These are phyloP conservation scores for Platysteira castanea DNA, from an alignment of 2,113 vertebrate genomes.

Conservation along the genomic window DNA sequence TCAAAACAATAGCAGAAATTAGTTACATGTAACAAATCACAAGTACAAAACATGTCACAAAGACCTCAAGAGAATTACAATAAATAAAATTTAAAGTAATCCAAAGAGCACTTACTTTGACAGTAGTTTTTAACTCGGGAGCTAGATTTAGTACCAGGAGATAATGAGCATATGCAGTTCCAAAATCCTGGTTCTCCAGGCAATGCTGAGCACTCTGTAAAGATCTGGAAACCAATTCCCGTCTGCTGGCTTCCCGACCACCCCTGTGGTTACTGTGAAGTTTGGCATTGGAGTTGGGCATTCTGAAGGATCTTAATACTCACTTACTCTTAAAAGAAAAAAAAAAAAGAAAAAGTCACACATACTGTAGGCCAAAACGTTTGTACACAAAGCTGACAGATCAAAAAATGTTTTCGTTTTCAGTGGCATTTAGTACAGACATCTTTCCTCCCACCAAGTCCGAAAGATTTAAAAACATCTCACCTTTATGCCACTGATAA, in stretches of 20 bases:
- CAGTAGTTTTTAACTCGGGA: slow-evolving; percentile 80
- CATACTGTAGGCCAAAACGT: neutral
- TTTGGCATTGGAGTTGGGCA: slow-evolving; percentile 64
- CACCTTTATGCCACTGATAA: accelerated
- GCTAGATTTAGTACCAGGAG: slow-evolving; percentile 91
- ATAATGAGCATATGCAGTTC: slow-evolving; percentile 94
- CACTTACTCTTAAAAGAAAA: neutral
- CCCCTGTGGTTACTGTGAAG: slow-evolving; percentile 59
- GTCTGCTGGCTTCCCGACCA: slow-evolving; percentile 76
- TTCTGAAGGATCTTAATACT: neutral
- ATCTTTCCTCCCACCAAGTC: neutral
- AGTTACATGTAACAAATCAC: neutral
- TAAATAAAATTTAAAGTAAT: neutral
- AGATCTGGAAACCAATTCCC: slow-evolving; percentile 85
- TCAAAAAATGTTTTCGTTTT: neutral
- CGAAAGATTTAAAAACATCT: neutral
- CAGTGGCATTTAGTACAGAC: neutral
- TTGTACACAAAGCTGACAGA: neutral
- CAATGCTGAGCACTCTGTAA: slow-evolving; percentile 92
- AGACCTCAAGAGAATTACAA: neutral
- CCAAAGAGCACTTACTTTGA: slow-evolving; percentile 66
- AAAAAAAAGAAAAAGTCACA: too few relatives aligned
- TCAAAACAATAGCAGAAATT: neutral
- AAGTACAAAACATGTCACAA: neutral
- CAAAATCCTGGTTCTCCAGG: slow-evolving; percentile 86